Conservation (phyloP, 2,888 invertebrate species). For the Corbicula japonica region DNA sequence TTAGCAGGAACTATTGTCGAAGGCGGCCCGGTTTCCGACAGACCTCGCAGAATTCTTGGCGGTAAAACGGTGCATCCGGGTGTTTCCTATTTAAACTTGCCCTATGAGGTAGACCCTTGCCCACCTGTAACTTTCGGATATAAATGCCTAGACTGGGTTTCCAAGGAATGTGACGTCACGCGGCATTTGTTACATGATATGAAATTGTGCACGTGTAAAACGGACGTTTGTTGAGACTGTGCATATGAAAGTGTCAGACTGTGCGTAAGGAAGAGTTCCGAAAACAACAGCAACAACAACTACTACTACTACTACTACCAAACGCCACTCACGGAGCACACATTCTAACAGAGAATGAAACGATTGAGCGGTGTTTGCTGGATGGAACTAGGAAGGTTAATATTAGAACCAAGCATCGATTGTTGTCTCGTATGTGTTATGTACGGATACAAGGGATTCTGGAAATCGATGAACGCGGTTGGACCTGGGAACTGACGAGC, state of each 20-base stretch:
- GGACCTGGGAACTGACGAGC: no score
- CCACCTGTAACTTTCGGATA: constrained; percentile 50
- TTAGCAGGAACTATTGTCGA: constrained; percentile 64
- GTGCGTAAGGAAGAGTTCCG: no score
- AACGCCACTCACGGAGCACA: no score
- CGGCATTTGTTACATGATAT: constrained; percentile 45
- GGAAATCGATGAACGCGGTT: no score
- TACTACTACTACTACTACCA: no score
- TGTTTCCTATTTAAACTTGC: constrained; percentile 28
- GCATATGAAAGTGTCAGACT: background rate
- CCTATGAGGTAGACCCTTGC: constrained; percentile 37
- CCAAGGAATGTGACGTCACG: constrained; percentile 50
- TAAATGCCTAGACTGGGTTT: constrained; percentile 48
- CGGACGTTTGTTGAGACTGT: constrained; percentile 49
- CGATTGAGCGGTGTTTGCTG: no score
- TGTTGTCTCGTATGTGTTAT: no score
- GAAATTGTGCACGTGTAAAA: constrained; percentile 56
- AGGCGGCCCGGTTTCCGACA: constrained; percentile 57
- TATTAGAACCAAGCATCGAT: no score
- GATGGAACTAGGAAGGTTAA: no score
- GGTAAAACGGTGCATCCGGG: constrained; percentile 54
- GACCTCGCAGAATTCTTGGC: constrained; percentile 56
- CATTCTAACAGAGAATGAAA: no score
- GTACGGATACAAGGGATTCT: no score
- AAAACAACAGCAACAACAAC: no score